Conservation (phyloP, 2,113 vertebrate genomes). For the Trematocara nigrifrons region DNA sequence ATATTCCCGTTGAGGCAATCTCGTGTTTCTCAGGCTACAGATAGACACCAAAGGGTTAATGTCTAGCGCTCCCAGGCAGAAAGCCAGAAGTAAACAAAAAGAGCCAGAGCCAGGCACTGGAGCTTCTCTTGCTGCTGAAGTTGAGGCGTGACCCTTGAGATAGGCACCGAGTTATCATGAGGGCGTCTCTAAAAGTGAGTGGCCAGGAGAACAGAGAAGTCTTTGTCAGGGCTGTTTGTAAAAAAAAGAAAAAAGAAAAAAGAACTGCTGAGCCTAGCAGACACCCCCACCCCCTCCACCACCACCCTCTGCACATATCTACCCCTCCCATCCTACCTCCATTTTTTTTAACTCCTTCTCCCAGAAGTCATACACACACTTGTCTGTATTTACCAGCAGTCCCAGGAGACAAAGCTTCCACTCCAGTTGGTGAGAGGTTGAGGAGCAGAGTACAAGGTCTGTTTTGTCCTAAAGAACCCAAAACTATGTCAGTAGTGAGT, state of each 20-base stretch:
- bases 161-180: constrained; percentile 61
- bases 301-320: neutral
- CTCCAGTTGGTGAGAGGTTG: constrained; percentile 40
- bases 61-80: neutral
- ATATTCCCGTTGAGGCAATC: no score
- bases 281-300: neutral
- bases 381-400: constrained; percentile 48
- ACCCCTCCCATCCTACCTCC: neutral
- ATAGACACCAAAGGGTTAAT: constrained; percentile 24
- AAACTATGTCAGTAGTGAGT: neutral
- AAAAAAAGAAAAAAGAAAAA: neutral
- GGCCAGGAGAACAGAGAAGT: constrained; percentile 47
- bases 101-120: constrained; percentile 7
- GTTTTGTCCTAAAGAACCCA: constrained; percentile 20
- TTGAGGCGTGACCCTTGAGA: constrained; percentile 62
- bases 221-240: constrained; percentile 58
- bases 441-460: neutral
- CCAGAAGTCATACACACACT: constrained; percentile 33
- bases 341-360: neutral
- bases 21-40: neutral
- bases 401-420: constrained; percentile 31
- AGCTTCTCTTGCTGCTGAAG: constrained; percentile 27
- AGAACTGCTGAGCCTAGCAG: constrained; percentile 65
- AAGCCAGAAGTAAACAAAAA: constrained; percentile 40
- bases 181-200: constrained; percentile 57